Percentiles rank a stretch among this genome's conserved stretches.
Conservation (phyloP, 2,797 vertebrate genomes). For the Anguilla megastoma region DNA sequence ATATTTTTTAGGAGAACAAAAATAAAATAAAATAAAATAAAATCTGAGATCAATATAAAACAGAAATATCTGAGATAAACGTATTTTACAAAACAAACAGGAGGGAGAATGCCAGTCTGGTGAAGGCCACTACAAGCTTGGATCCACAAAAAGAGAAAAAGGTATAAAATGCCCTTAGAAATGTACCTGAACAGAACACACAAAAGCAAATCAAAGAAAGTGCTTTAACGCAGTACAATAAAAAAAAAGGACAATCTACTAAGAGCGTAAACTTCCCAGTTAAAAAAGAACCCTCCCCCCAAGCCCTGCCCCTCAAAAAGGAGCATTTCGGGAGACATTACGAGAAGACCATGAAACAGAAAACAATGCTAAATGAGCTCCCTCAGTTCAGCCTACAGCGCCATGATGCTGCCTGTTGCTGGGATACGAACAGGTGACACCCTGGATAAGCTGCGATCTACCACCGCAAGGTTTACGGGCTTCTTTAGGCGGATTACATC, state of each 20-base stretch:
- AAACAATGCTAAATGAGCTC: too few species aligned
- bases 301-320: background rate
- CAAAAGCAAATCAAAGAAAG: background rate
- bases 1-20: constrained; percentile 26
- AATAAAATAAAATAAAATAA: background rate
- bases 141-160: constrained; percentile 37
- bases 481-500: background rate
- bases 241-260: too few species aligned
- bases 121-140: constrained; percentile 56
- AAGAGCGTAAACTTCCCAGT: background rate
- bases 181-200: background rate
- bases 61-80: background rate
- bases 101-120: constrained; percentile 45
- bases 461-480: too few species aligned
- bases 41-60: too few species aligned
- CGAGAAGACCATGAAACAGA: too few species aligned
- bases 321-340: constrained; percentile 26
- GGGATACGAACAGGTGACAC: too few species aligned
- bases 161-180: background rate
- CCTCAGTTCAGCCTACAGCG: too few species aligned
- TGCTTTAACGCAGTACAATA: background rate
- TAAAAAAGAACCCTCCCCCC: too few species aligned
- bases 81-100: constrained; percentile 41
- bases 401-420: too few species aligned
- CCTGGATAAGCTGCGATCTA: too few species aligned